Evolutionary conservation across 2,888 invertebrate genomes (phyloP).

Genomic region (Odontothrips loti): DNA sequence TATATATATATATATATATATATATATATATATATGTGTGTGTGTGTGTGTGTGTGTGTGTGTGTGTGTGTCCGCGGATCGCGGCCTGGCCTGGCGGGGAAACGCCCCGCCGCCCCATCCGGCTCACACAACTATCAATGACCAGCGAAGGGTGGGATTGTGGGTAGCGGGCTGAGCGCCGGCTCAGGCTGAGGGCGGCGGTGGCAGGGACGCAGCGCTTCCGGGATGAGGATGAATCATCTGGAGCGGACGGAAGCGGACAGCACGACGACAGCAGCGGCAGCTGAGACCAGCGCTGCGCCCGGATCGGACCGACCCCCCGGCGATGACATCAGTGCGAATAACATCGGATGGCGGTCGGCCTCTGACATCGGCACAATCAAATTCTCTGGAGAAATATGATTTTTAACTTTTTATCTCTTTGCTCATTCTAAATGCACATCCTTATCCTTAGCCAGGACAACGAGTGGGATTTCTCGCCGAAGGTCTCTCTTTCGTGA

Average conservation of each 20-base stretch:
- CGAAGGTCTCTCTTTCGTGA: too few species aligned
- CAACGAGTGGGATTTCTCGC: too few species aligned
- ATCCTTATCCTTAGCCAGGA: too few species aligned
- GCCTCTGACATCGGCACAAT: too few species aligned
- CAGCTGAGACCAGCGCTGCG: neutral
- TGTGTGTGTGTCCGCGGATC: too few species aligned
- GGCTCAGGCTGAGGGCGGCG: neutral
- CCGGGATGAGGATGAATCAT: constrained; percentile 18
- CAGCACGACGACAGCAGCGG: neutral
- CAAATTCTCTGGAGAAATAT: too few species aligned
- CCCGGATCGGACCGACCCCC: neutral
- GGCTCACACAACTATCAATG: constrained; percentile 24
- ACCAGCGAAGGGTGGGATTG: constrained; percentile 15
- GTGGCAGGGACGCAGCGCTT: neutral
- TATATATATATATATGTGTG: too few species aligned
- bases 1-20: too few species aligned
- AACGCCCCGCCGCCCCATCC: neutral
- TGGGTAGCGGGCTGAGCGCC: neutral
- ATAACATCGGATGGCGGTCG: neutral
- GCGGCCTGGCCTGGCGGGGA: too few species aligned
- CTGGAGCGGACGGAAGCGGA: constrained; percentile 21
- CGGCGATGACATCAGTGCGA: neutral
- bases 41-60: too few species aligned
- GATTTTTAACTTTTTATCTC: too few species aligned
- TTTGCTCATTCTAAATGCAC: too few species aligned